Evolutionary conservation across 2,797 vertebrate species (phyloP), one percentile per base, ranked within the genome.

Genomic region (Furcifer pardalis): DNA sequence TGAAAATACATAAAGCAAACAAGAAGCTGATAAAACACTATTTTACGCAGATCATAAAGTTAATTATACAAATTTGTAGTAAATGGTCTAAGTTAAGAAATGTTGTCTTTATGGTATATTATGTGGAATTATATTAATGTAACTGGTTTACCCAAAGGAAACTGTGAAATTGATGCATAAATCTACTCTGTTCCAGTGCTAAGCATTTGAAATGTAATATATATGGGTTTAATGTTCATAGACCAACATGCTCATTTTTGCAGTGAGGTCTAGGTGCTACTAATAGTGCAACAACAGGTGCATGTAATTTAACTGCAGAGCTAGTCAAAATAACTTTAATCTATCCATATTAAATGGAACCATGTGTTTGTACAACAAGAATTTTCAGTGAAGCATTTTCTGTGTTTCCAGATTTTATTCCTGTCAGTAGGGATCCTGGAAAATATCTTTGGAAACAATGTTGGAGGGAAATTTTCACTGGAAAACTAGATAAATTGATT

Each of bases 111-210:
- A 91, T 93, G 90, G 90, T 85, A 85, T 91, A 82, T 93, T 94
- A 89, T 81, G 90, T 91, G 86, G 93, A 92, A 92, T 92, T 90
- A 77, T 94, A 91, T 89, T 94, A 92, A 92, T 87, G 83, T 90
- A 94, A 95, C 89, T 86, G 87, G 73, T 92, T 91, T 93, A 90
- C 93, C 91, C 88, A 87, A 90, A 94, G 93, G 92, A 94, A 96
- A 91, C 94, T 95, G 92, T 95, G 95, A 96, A 96, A 96, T 95
- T 89, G 94, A 92, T 95, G 87, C 93, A 95, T 95, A 96, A 96
- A 94, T 94, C 90, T 90, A 15, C 69, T 91, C 81, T 91, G 89
- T 94, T 94, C 73, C 90, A 88, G 82, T 68, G 89, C 87, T 89
- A 89, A 93, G 87, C 66, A 71, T 40, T 42, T 94, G 95, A 95